A percentile compares a stretch with the other conserved stretches of the same genome.
phyloP scores from a whole-genome alignment of 2,888 invertebrate genomes.

The Drosophila neonasuta region DNA sequence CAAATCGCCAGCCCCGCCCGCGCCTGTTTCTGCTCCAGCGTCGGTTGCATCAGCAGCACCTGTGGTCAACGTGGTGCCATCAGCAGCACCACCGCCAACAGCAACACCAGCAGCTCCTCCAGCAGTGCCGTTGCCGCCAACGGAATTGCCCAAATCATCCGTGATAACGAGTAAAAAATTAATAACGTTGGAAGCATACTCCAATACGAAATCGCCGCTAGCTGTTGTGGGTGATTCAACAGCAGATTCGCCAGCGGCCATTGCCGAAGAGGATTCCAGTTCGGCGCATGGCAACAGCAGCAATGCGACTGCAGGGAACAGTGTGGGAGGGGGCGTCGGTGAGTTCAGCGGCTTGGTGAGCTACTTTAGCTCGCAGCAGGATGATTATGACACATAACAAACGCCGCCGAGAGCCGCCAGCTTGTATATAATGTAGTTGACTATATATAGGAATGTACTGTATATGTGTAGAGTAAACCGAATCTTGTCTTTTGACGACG shows the following conservation, averaged over 20 bases:
- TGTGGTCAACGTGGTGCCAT: conserved; percentile 10
- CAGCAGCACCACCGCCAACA: conserved; percentile 20
- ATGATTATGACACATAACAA: conserved; percentile 91
- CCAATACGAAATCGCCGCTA: conserved; percentile 73
- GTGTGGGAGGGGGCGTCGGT: conserved; percentile 80
- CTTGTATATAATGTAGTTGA: conserved; percentile 66
- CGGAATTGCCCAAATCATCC: conserved; percentile 59
- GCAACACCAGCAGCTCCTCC: conserved; percentile 13
- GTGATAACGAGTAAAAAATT: conserved; percentile 78
- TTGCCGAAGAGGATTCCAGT: conserved; percentile 72
- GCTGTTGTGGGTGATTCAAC: conserved; percentile 61
- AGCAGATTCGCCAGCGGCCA: conserved; percentile 73
- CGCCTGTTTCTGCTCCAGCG: conserved; percentile 25
- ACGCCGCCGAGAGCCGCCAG: conserved; percentile 63
- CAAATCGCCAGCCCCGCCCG: conserved; percentile 51
- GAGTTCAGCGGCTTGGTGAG: conserved; percentile 95
- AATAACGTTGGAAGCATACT: conserved; percentile 80
- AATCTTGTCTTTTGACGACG: conserved; percentile 23
- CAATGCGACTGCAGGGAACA: conserved; percentile 40
- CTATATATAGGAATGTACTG: conserved; percentile 35
- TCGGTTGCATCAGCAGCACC: conserved; percentile 15
- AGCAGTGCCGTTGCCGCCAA: conserved; percentile 23
- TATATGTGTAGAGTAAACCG: conserved; percentile 36
- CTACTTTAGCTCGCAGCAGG: conserved; percentile 95
- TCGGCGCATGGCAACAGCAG: conserved; percentile 76